Percentiles rank a stretch among this genome's conserved stretches.
These are phyloP conservation scores for Eulimnadia texana DNA, from an alignment of 1,140 invertebrate species.

Conservation along the genomic window DNA sequence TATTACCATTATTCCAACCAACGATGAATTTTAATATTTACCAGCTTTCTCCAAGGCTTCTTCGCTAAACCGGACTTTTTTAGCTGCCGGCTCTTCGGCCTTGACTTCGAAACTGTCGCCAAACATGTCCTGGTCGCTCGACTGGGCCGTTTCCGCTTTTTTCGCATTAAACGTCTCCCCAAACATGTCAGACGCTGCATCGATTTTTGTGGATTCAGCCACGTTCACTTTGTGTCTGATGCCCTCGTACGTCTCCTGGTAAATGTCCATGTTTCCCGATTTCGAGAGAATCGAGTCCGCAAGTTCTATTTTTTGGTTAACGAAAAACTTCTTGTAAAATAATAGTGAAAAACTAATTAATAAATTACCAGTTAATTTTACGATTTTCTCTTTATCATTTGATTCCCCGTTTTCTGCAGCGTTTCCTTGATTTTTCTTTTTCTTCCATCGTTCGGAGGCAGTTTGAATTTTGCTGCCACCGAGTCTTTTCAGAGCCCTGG, in stretches of 20 bases:
- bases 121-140: conserved; percentile 77
- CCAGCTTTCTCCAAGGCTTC: conserved; percentile 9
- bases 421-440: conserved; percentile 41
- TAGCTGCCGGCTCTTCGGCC: conserved; percentile 36
- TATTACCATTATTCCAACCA: neutral
- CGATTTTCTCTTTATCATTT: conserved; percentile 52
- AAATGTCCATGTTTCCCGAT: conserved; percentile 87
- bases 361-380: conserved; percentile 66
- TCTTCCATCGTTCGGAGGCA: conserved; percentile 56
- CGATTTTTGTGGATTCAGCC: no score
- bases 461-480: conserved; percentile 37
- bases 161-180: no score
- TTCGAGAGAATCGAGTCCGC: conserved; percentile 71
- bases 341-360: no score
- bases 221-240: conserved; percentile 42
- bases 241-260: conserved; percentile 81
- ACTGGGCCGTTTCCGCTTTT: conserved; percentile 23
- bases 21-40: neutral
- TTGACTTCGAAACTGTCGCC: conserved; percentile 75
- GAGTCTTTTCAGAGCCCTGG: conserved; percentile 63
- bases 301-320: no score
- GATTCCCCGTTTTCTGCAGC: conserved; percentile 30
- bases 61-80: neutral
- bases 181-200: no score
- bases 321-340: no score